Conservation (phyloP, 2,888 invertebrate genomes). For the Pegoplata infirma region DNA sequence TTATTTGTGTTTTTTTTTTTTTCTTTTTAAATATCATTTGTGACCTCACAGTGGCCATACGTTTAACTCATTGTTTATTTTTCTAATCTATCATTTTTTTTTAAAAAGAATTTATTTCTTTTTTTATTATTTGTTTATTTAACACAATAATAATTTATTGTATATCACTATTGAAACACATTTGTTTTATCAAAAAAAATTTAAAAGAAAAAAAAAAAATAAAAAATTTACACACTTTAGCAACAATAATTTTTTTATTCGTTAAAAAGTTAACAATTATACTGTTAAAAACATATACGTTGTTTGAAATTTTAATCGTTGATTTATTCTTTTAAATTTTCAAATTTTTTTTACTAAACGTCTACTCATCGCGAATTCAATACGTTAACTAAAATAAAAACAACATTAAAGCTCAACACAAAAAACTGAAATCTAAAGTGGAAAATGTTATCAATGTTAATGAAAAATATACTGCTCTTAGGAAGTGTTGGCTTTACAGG, state of each 20-base stretch:
- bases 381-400: constrained; percentile 49
- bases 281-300: background rate
- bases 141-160: constrained; percentile 16
- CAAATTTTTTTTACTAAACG: background rate
- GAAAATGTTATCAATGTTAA: constrained; percentile 57
- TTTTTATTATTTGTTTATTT: background rate
- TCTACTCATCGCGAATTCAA: constrained; percentile 51
- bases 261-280: background rate
- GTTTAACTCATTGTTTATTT: background rate
- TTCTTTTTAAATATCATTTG: too few relatives aligned
- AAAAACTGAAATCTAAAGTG: constrained; percentile 52
- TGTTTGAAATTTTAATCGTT: constrained; percentile 39
- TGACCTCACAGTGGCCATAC: background rate
- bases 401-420: constrained; percentile 39
- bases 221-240: constrained; percentile 15
- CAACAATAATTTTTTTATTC: background rate
- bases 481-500: background rate
- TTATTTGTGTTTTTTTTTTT: background rate
- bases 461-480: constrained; percentile 27
- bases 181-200: constrained; percentile 54
- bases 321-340: background rate
- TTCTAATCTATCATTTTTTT: background rate
- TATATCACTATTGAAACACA: constrained; percentile 46
- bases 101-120: background rate
- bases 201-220: too few relatives aligned